Evolutionary conservation across 2,113 vertebrate genomes (phyloP).

Genomic region (Nyctereutes procyonoides): DNA sequence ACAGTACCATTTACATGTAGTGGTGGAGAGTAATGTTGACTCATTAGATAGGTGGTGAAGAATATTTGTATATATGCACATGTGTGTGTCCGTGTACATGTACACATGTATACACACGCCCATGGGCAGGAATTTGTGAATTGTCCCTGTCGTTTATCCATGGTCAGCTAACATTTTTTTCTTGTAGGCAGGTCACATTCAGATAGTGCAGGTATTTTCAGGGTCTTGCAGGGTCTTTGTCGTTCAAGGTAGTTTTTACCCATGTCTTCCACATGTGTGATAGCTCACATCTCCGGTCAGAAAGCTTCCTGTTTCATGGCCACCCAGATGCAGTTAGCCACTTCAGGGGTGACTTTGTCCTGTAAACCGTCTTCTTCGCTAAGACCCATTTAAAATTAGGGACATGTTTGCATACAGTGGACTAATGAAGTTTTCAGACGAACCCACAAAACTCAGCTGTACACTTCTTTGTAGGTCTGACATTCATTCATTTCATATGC

Average conservation of each 20-base stretch:
- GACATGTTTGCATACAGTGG: conserved; percentile 19
- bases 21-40: background rate
- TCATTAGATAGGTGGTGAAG: background rate
- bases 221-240: background rate
- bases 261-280: background rate
- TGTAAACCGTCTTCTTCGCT: conserved; percentile 13
- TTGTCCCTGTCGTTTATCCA: background rate
- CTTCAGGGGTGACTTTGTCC: background rate
- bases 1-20: background rate
- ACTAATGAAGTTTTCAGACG: conserved; percentile 41
- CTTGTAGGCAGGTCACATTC: background rate
- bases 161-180: background rate
- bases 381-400: conserved; percentile 36
- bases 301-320: background rate
- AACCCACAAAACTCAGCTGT: background rate
- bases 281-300: background rate
- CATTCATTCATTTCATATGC: background rate
- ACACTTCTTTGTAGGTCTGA: background rate
- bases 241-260: background rate
- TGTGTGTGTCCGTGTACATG: background rate
- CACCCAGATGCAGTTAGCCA: background rate
- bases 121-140: background rate
- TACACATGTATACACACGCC: accelerated
- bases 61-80: background rate
- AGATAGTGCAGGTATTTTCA: background rate